Base-by-base conservation (phyloP, 2,797 vertebrate genomes). In the Falco berigora region DNA sequence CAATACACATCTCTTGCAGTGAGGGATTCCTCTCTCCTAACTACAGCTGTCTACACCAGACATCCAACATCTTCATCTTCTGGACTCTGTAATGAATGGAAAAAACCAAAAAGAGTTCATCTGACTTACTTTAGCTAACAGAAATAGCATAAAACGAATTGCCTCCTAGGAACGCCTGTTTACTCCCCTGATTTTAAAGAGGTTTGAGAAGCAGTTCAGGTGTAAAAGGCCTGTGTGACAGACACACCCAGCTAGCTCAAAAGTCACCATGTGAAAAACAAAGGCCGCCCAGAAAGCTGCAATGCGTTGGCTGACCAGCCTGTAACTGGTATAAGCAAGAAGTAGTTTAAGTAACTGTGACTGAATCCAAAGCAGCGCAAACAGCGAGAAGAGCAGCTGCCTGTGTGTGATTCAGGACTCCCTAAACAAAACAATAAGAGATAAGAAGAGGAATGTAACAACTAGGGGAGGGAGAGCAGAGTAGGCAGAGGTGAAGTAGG, bases 361-460 rank as follows among this genome's bases (percentile, higher is more conserved):
- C 58, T 62, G 47, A 79, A 69, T n/a, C 63, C 75, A 86, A 74
- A 88, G 62, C 66, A 75, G 58, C 81, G 89, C 86, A 12, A 46
- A 23, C 42, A 88, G 67, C 5, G 56, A 42, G 52, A 71, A 55
- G 13, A 87, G 81, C 81, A 86, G 61, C 77, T 68, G 77, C 88
- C 36, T 36, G 53, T 27, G 17, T 9, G 25, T 18, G 66, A 74
- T 20, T 86, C 40, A 32, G 56, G 20, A 8, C 64, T 73, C 55
- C 19, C 77, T 47, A 52, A 53, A 42, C 47, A 52, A 74, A 79
- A 67, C 36, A 61, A 56, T 8, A 56, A 42, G 76, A 63, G 38
- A 8, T 22, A 86, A 58, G 20, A 53, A 18, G 11, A 74, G 42
- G 52, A 82, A 85, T 34, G 8, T 5, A 75, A 72, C 36, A 64